Evolutionary conservation across 2,113 vertebrate genomes (phyloP), one percentile per base, ranked within the genome.

Genomic region (Forbesichthys agassizii): DNA sequence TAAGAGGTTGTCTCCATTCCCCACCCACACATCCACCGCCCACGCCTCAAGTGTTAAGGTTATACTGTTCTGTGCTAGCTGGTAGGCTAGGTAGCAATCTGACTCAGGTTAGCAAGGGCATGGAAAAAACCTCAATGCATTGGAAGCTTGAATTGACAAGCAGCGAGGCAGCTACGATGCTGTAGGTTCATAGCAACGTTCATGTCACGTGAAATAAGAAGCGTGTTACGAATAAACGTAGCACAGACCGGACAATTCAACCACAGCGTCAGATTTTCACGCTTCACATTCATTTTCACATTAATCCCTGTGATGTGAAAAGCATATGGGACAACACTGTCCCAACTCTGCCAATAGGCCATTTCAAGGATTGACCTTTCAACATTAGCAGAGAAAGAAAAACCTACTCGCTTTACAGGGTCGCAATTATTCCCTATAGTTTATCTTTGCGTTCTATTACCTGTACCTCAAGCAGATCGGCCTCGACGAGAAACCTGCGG

Each of bases 41-140:
- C 5, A 47, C n/a, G 61, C 36, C 13, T 52, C 13, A 36, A 36
- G 58, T 66, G 56, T 75, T 77, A 68, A 48, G 53, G 68, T 64
- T 47, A 66, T 52, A 52, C 58, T 57, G 68, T 57, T 61, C 48
- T 3, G 18, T 14, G 48, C 52, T 61, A 74, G 51, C 46, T 56
- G 62, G 73, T 27, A 49, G 62, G 73, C 71, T 76, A 74, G 77
- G 74, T 6, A 66, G 47, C 53, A 11, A 14, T 51, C 57, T 73
- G 49, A 55, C 58, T 55, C 48, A 33, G 11, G 33, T 27, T 20
- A 33, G 20, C 58, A 66, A 49, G 46, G 49, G 14, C 16, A 16
- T 66, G 55, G 62, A 69, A 66, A 46, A 77, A 76, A 83, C 69
- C 18, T 73, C 66, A 63, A 76, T 81, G 75, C 79, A 86, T 88